Evolutionary conservation across 35 echinoderm and acorn worm genomes (phyloP), one percentile per base, ranked within the genome.

Genomic region (Stichopus chloronotus): DNA sequence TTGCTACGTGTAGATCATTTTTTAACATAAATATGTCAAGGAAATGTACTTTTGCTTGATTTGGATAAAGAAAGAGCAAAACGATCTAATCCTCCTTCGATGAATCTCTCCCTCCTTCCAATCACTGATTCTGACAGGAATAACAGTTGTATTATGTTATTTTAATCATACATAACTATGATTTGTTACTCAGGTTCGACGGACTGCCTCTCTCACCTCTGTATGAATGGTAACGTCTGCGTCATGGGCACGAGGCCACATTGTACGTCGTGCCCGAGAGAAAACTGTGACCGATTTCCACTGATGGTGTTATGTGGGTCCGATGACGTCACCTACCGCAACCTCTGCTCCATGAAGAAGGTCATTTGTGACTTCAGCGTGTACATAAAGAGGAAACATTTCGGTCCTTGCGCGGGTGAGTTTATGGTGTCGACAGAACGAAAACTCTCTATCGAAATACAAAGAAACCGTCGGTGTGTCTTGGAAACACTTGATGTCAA

Each of bases 371-470:
- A 84, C 8, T 43, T 54, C 4, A 8, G 81, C 54, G 81, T 84
- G 8, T 84, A 55, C 30, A 17, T 84, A 17, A 55, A 54, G 14
- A 12, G 56, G 56, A 23, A 55, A 84, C 81, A 84, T 17, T 17
- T 84, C 19, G 81, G 81, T 84, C 52, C 81, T 55, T 84, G 81
- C 56, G 81, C 17, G 12, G 19, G 81, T 84, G 19, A 84, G 81
- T 84, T 10, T 61, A 61, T 61, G 59, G 59, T 1, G 59, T 8
- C 59, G 59, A 8, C 59, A 61, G 59, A 43, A 43, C 30, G 30
- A 43, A 43, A 43, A 43, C 30, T 43, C 30, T 43, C 30, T 43
- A 43, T 43, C 30, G 30, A 43, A 43, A 43, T 43, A 43, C 3
- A 43, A 43, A 43, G 30, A 43, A 43, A 43, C 30, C 30, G 30